Percentiles rank a stretch among this genome's conserved stretches.
phyloP scores from a whole-genome alignment of 1,140 invertebrate genomes.

The Hyposmocoma kahamanoa region DNA sequence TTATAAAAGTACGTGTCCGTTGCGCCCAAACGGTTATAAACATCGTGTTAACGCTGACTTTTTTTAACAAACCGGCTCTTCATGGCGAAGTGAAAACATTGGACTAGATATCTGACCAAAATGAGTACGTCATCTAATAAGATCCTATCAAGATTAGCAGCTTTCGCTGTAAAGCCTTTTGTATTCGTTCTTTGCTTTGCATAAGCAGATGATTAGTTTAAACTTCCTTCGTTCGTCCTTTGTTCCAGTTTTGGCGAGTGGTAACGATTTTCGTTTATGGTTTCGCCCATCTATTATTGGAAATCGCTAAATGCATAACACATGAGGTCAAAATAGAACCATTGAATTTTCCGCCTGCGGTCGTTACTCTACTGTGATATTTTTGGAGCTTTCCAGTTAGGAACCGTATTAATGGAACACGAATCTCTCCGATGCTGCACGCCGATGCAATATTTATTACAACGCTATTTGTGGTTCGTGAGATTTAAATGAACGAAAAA shows the following conservation, averaged over 20 bases:
- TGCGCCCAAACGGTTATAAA: slow-evolving; percentile 12
- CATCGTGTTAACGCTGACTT: neutral
- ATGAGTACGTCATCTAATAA: neutral
- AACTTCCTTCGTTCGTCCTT: slow-evolving; percentile 15
- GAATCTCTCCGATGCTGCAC: slow-evolving; percentile 6
- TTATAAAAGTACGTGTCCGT: neutral
- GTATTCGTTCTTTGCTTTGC: too few relatives aligned
- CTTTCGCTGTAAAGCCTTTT: neutral
- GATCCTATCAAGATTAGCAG: neutral
- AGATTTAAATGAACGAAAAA: neutral
- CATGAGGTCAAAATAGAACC: slow-evolving; percentile 57
- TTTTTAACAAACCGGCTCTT: slow-evolving; percentile 5
- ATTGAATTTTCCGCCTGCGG: slow-evolving; percentile 34
- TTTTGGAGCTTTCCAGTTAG: slow-evolving; percentile 25
- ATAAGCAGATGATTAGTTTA: neutral
- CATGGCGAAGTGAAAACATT: slow-evolving; percentile 11
- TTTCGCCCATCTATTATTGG: slow-evolving; percentile 37
- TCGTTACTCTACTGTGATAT: slow-evolving; percentile 46
- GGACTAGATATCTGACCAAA: neutral
- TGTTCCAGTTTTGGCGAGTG: slow-evolving; percentile 32
- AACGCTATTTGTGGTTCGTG: slow-evolving; percentile 14
- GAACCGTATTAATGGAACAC: slow-evolving; percentile 17
- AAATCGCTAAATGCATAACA: slow-evolving; percentile 54
- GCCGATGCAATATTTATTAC: slow-evolving; percentile 23
- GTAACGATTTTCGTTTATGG: slow-evolving; percentile 61